A percentile compares a stretch with the other conserved stretches of the same genome.
These are phyloP conservation scores for Trichogramma evanescens DNA, from an alignment of 2,888 invertebrate genomes.

Conservation along the genomic window DNA sequence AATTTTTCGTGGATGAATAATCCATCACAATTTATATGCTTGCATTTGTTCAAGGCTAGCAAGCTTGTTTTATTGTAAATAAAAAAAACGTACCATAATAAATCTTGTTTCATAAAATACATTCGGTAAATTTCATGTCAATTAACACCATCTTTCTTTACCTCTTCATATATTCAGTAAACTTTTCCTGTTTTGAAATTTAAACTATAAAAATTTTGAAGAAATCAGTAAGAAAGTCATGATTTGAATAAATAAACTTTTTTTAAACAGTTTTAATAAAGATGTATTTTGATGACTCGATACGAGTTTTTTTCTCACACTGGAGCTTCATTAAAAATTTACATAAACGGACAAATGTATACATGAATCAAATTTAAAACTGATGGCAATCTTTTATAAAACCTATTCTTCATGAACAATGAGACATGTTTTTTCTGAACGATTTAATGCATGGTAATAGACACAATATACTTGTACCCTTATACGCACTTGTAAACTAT, in stretches of 20 bases:
- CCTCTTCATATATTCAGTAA: too few species aligned
- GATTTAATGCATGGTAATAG: constrained; percentile 15
- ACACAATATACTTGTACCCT: constrained; percentile 23
- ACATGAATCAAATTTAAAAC: constrained; percentile 16
- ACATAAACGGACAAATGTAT: constrained; percentile 21
- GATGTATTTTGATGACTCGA: constrained; percentile 20
- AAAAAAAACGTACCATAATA: constrained; percentile 39
- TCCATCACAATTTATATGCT: constrained; percentile 31
- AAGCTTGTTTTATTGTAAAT: constrained; percentile 44
- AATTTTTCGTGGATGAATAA: constrained; percentile 1
- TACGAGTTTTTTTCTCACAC: constrained; percentile 18
- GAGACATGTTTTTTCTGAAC: constrained; percentile 11
- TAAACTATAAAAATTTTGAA: too few species aligned
- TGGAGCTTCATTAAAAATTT: constrained; percentile 21
- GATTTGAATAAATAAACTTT: background rate
- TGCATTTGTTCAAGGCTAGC: constrained; percentile 32
- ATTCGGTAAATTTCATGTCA: background rate
- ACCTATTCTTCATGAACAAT: constrained; percentile 14
- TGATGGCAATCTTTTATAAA: constrained; percentile 17
- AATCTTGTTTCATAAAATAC: constrained; percentile 30
- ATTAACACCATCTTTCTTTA: background rate
- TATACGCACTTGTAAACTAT: constrained; percentile 20
- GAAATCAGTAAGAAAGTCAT: too few species aligned
- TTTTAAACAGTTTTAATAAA: constrained; percentile 16
- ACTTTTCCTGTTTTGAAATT: too few species aligned